Conservation (phyloP, 2,797 vertebrate species). For the Neopelma chrysocephalum region DNA sequence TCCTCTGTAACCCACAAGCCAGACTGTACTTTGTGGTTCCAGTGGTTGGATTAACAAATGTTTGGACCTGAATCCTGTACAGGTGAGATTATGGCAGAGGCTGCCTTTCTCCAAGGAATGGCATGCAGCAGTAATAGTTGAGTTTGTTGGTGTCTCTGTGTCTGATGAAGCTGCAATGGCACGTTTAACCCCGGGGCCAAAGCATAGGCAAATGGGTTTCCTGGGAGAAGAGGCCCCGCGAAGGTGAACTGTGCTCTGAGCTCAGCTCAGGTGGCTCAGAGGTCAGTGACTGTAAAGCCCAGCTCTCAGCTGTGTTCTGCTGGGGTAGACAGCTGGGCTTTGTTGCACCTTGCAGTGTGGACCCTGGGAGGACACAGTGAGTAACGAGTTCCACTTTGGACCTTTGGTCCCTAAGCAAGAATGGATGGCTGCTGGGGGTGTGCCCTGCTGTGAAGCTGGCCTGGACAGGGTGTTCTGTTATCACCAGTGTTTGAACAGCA, state of each 20-base stretch:
- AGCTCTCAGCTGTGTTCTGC: not conserved
- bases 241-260: not conserved
- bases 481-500: not conserved
- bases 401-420: not conserved
- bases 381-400: not conserved
- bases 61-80: not conserved
- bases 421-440: not conserved
- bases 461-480: not conserved
- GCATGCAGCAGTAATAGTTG: not conserved
- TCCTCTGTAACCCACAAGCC: not conserved
- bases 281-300: not conserved
- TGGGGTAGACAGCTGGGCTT: not conserved
- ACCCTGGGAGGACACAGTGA: not conserved
- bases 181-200: not conserved
- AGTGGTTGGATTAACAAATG: not conserved
- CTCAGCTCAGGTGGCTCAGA: not conserved
- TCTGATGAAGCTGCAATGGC: not conserved
- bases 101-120: not conserved
- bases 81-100: not conserved
- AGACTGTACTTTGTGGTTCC: not conserved
- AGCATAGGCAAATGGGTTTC: not conserved
- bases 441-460: not conserved
- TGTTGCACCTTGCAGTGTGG: not conserved
- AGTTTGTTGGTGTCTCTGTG: not conserved
- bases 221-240: not conserved